Conservation (phyloP, 2,113 vertebrate genomes). For the Buteo buteo region DNA sequence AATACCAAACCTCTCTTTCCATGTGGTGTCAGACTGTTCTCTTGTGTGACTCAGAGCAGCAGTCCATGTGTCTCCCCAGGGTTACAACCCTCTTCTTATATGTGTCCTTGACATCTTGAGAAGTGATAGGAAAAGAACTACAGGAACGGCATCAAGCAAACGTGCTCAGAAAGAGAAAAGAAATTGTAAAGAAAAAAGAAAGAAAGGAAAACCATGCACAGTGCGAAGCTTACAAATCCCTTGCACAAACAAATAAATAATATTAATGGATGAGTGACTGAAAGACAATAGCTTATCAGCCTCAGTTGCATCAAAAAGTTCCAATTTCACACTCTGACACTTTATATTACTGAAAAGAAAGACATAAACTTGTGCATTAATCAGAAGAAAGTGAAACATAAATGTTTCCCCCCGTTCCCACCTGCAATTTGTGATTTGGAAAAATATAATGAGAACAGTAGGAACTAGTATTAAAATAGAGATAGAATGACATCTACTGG, state of each 20-base stretch:
- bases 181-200: neutral
- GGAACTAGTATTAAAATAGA: conserved; percentile 47
- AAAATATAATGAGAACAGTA: conserved; percentile 14
- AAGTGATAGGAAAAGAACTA: neutral
- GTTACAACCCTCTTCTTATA: neutral
- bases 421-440: conserved; percentile 7
- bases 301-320: conserved; percentile 27
- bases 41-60: neutral
- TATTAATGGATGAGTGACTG: neutral
- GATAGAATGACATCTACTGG: conserved; percentile 74
- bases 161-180: neutral
- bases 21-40: neutral
- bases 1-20: neutral
- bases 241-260: conserved; percentile 15
- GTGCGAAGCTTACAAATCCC: neutral
- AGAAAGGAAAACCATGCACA: neutral
- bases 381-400: conserved; percentile 43
- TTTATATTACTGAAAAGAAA: conserved; percentile 33
- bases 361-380: conserved; percentile 36
- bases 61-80: neutral
- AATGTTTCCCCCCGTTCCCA: neutral
- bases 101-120: neutral
- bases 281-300: conserved; percentile 41
- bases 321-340: conserved; percentile 50
- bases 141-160: neutral